Evolutionary conservation across 2,797 vertebrate species (phyloP), one percentile per base, ranked within the genome.

Genomic region (Poeciliopsis paucimaculata): DNA sequence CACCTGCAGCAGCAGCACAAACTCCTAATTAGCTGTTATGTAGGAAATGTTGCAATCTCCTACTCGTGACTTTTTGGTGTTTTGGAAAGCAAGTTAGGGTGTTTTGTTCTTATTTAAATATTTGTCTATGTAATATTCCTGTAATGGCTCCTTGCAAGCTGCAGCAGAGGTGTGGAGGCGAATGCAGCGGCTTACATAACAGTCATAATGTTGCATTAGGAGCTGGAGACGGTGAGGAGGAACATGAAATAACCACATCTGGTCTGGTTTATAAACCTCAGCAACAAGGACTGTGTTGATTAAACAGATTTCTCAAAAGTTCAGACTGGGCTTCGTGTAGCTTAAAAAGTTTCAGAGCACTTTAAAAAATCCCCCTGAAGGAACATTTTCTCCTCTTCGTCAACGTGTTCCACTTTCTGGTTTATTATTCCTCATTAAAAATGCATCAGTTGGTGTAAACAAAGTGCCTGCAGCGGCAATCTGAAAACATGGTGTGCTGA

Each of bases 341-440:
- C 66, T 47, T 28, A 28, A 72, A 46, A 72, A 72, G 68, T 72
- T 46, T 72, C 68, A 10, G 43, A 46, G 68, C 15, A 46, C 43
- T 72, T 72, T 4, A 46, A 46, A 46, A 46, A 46, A 31, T 18
- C 43, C 68, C 68, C n/a, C 68, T 46, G 43, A 46, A 46, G 68
- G 68, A 72, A 46, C 43, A 46, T 72, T 72, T 28, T 72, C 68
- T 45, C 26, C 41, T 45, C 26, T 46, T 45, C 28, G 43, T 46
- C 43, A 15, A 34, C 0, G 34, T 73, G 68, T 77, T 46, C 41
- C 70, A 71, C 71, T 41, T 72, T 73, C 70, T 10, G 68, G 49
- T 53, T 84, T 79, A 73, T 85, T 72, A 84, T 49, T 66, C 43
- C 75, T 84, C 79, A 86, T 88, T 87, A 77, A 83, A 86, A 81